A percentile compares a stretch with the other conserved stretches of the same genome.
Conservation (phyloP, 2,888 invertebrate genomes). For the Stenchaetothrips biformis region DNA sequence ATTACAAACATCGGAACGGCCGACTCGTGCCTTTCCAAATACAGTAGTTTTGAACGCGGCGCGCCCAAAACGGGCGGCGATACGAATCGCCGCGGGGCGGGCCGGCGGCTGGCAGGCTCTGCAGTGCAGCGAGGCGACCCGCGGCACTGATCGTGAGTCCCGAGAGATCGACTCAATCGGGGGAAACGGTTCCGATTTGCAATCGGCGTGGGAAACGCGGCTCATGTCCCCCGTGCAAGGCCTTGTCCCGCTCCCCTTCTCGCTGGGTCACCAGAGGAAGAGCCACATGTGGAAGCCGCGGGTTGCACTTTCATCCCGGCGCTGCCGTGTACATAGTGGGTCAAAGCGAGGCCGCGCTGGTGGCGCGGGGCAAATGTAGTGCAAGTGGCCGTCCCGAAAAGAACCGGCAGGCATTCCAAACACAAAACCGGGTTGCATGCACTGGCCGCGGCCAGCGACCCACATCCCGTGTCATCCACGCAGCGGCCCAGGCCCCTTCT, state of each 20-base stretch:
- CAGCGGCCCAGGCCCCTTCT: not conserved
- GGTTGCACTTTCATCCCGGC: conserved; percentile 4
- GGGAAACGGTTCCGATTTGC: conserved; percentile 22
- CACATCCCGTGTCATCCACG: not conserved
- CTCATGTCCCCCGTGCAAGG: not conserved
- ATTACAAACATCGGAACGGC: too few species aligned
- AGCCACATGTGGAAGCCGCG: not conserved
- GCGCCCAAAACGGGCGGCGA: too few species aligned
- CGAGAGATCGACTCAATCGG: conserved; percentile 18
- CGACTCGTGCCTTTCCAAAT: too few species aligned
- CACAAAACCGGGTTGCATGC: not conserved
- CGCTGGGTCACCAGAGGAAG: not conserved
- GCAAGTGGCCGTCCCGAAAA: not conserved
- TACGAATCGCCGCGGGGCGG: too few species aligned
- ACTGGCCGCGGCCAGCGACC: not conserved
- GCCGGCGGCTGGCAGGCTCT: not conserved
- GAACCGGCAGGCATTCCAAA: not conserved
- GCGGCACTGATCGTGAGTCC: not conserved
- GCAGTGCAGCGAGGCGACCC: not conserved
- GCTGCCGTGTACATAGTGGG: not conserved
- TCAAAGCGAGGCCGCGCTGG: not conserved
- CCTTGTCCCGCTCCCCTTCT: not conserved
- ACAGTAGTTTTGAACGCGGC: too few species aligned
- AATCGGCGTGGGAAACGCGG: conserved; percentile 20
- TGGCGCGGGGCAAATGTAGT: not conserved